These are phyloP conservation scores for Pseudocheirus occidentalis DNA, from an alignment of 2,797 vertebrate genomes.

Conservation along the genomic window DNA sequence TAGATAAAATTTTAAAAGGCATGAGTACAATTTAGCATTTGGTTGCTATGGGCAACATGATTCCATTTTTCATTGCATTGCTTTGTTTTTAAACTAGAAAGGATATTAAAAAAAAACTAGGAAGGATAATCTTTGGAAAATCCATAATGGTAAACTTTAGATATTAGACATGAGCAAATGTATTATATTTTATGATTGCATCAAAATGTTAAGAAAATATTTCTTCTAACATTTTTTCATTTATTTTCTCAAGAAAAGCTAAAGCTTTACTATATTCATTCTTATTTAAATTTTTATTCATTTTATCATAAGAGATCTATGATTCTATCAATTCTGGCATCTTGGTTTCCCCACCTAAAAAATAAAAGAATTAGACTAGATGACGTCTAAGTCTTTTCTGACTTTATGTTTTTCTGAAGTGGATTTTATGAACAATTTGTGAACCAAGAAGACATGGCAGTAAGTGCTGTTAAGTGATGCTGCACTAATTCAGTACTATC, in stretches of 20 bases:
- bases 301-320: not conserved
- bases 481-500: not conserved
- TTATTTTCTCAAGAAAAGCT: not conserved
- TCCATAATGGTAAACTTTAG: not conserved
- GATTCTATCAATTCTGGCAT: not conserved
- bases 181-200: not conserved
- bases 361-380: not conserved
- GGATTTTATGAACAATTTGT: not conserved
- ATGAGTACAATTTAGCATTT: not conserved
- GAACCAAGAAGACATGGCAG: not conserved
- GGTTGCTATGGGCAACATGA: not conserved
- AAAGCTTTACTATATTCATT: not conserved
- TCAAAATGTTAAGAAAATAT: not conserved
- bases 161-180: not conserved
- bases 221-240: not conserved
- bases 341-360: not conserved
- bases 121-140: not conserved
- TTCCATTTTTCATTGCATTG: not conserved
- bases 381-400: not conserved
- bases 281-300: not conserved
- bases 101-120: too few relatives aligned
- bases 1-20: not conserved
- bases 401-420: not conserved
- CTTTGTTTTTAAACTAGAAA: not conserved
- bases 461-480: not conserved